Conservation (phyloP, 1,140 invertebrate species). For the Drosophila athabasca region DNA sequence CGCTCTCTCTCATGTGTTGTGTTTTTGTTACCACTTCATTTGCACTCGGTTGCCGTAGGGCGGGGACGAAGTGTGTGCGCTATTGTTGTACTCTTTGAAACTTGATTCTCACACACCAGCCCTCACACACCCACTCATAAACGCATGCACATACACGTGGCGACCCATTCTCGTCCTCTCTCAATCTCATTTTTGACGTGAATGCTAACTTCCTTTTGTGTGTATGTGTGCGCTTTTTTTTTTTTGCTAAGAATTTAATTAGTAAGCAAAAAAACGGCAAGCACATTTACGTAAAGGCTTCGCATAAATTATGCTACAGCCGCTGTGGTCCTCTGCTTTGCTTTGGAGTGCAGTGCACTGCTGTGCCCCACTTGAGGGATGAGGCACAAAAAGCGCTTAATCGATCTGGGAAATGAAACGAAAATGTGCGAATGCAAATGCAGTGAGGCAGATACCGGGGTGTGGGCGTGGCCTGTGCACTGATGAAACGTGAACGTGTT, state of each 20-base stretch:
- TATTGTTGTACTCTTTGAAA: slow-evolving; percentile 23
- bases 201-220: slow-evolving; percentile 41
- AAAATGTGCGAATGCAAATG: slow-evolving; percentile 36
- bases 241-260: slow-evolving; percentile 63
- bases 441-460: slow-evolving; percentile 9
- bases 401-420: slow-evolving; percentile 59
- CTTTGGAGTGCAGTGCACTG: slow-evolving; percentile 14
- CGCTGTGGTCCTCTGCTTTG: neutral
- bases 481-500: neutral
- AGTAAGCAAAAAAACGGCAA: slow-evolving; percentile 42
- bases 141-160: slow-evolving; percentile 25
- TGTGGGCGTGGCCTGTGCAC: slow-evolving; percentile 21
- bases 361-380: slow-evolving; percentile 52
- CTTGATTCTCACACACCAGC: slow-evolving; percentile 17
- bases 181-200: slow-evolving; percentile 46
- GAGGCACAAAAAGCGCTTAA: slow-evolving; percentile 58
- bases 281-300: slow-evolving; percentile 9
- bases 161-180: neutral
- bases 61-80: neutral
- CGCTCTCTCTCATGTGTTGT: slow-evolving; percentile 6
- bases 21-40: slow-evolving; percentile 58
- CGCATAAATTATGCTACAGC: slow-evolving; percentile 14
- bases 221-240: slow-evolving; percentile 8
- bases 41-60: slow-evolving; percentile 31
- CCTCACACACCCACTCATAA: neutral